Evolutionary conservation across 1,140 invertebrate species (phyloP).

Genomic region (Plectrocnemia conspersa): DNA sequence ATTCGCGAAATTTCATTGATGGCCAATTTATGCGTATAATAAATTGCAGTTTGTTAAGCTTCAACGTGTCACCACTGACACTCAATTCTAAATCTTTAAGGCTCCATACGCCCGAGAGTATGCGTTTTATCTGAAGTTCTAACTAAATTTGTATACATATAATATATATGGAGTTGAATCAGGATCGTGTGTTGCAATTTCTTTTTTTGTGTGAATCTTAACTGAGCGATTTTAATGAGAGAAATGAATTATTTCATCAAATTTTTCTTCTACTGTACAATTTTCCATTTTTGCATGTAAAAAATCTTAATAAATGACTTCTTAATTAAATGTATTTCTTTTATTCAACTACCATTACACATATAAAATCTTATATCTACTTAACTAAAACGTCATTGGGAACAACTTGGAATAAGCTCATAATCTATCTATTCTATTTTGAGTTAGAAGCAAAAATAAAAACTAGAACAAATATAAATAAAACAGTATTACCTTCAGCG

Average conservation of each 20-base stretch:
- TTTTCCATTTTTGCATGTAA: constrained; percentile 38
- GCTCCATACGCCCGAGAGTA: constrained; percentile 20
- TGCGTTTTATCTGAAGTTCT: constrained; percentile 33
- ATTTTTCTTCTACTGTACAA: constrained; percentile 37
- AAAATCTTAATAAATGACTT: constrained; percentile 37
- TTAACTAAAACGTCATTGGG: constrained; percentile 26
- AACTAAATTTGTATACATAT: constrained; percentile 24
- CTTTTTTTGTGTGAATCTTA: constrained; percentile 33
- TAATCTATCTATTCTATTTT: not conserved
- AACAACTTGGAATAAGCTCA: not conserved
- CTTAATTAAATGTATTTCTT: constrained; percentile 31
- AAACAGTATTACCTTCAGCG: not conserved
- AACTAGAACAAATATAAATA: constrained; percentile 4
- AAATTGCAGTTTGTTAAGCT: constrained; percentile 12
- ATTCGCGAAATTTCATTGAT: constrained; percentile 32
- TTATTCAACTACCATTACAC: constrained; percentile 9
- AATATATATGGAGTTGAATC: constrained; percentile 28
- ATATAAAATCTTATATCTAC: constrained; percentile 31
- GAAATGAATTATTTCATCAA: constrained; percentile 34
- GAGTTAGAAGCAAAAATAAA: not conserved
- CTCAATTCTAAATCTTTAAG: no score
- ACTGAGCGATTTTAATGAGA: constrained; percentile 34
- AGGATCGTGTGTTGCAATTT: constrained; percentile 31
- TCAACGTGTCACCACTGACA: constrained; percentile 24
- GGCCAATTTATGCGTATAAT: constrained; percentile 29